Conservation (phyloP, 2,888 invertebrate species). For the Torymus texanus region DNA sequence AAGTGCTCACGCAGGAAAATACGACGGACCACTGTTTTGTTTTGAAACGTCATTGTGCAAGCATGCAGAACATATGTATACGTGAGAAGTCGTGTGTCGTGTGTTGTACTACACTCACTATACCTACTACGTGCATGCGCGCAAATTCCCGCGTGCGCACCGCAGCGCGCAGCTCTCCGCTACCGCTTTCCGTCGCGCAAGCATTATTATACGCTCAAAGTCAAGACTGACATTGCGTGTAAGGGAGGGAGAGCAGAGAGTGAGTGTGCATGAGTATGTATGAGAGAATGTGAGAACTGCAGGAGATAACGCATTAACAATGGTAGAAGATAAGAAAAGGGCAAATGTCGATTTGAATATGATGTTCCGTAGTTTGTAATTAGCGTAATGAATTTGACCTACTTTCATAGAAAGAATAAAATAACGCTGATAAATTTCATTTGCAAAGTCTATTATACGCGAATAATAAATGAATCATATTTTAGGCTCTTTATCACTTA, state of each 20-base stretch:
- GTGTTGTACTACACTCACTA: no score
- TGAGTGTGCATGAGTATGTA: not conserved
- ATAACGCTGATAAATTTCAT: no score
- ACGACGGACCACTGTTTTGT: slow-evolving; percentile 40
- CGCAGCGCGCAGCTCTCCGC: no score
- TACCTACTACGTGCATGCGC: slow-evolving; percentile 9
- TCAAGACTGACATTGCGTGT: no score
- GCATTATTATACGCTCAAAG: no score
- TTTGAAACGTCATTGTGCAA: slow-evolving; percentile 54
- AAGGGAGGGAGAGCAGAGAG: not conserved
- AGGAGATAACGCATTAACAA: no score
- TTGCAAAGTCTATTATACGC: no score
- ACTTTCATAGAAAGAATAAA: no score
- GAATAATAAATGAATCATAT: slow-evolving; percentile 8
- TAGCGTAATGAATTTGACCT: no score
- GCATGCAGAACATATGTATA: slow-evolving; percentile 23
- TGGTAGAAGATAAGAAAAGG: not conserved
- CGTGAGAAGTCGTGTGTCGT: not conserved
- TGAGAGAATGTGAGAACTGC: not conserved
- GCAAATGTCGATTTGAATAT: slow-evolving; percentile 28
- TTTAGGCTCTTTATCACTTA: not conserved
- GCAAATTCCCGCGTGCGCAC: slow-evolving; percentile 18
- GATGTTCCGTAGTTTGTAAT: not conserved
- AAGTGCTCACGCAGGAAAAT: slow-evolving; percentile 31
- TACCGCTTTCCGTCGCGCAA: no score